These are phyloP conservation scores for Syngnathus acus DNA, from an alignment of 2,797 vertebrate genomes.

Conservation along the genomic window DNA sequence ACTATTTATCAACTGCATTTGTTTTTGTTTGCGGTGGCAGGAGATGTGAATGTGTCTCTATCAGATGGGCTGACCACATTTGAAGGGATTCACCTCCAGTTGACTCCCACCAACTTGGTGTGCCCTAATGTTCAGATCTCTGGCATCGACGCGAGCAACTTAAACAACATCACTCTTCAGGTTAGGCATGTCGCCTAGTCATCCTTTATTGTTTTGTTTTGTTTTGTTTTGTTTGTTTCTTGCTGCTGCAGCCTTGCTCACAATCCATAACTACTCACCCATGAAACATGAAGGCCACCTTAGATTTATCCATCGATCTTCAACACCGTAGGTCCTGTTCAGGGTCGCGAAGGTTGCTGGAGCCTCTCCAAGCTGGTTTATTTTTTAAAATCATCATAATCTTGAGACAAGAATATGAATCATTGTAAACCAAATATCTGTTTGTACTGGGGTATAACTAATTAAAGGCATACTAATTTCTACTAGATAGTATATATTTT, in stretches of 20 bases:
- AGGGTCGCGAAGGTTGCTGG: too few species aligned
- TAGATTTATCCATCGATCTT: neutral
- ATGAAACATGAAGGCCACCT: neutral
- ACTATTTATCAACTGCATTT: neutral
- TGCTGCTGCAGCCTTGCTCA: neutral
- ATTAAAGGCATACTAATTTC: neutral
- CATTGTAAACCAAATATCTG: neutral
- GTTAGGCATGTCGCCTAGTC: conserved; percentile 47
- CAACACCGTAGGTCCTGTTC: too few species aligned
- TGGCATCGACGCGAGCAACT: conserved; percentile 86
- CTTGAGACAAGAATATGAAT: neutral
- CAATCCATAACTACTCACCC: neutral
- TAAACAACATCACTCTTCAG: conserved; percentile 98
- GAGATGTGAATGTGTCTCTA: conserved; percentile 93
- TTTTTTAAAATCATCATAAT: neutral
- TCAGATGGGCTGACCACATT: conserved; percentile 89
- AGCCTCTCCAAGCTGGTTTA: too few species aligned
- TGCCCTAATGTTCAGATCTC: conserved; percentile 97
- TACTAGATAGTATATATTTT: too few species aligned
- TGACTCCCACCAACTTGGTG: conserved; percentile 84
- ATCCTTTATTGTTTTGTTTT: neutral
- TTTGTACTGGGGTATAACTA: neutral
- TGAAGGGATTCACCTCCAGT: conserved; percentile 93
- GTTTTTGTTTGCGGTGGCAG: conserved; percentile 60
- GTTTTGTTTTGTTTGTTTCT: neutral